Base-by-base conservation (phyloP, 2,888 invertebrate species). In the Deilephila porcellus region DNA sequence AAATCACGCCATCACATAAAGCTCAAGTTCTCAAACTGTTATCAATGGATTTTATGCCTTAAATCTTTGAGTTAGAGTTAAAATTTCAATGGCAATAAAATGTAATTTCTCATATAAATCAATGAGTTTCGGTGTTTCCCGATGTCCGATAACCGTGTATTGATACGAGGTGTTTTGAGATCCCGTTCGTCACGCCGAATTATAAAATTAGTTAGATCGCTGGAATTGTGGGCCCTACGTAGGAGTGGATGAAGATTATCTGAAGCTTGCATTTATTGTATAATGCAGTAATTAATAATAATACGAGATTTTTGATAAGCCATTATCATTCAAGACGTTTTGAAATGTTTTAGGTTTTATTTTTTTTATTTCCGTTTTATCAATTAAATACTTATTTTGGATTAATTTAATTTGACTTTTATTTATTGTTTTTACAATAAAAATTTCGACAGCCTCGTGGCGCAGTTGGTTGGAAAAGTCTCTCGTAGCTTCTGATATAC, bases 141-240 rank as follows among this genome's bases (percentile, higher is more conserved):
- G 87, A 86, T 86, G 83, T 80, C 82, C 80, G 86, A 87, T 86
- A 87, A 85, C 86, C 85, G 79, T 81, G 81, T 86, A 87, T 86
- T 86, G 86, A 86, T 86, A 86, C 83, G 77, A 87, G 86, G 86
- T 87, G 86, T 87, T 86, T 86, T 86, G 86, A 86, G 83, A 82
- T 85, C 86, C 86, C 84, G 81, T 86, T 79, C 84, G 86, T 87
- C 86, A 87, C 86, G 82, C 83, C 76, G 84, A 75, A 82, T 86
- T 87, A 85, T 80, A 83, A 80, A 81, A 84, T 84, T 85, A 82
- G 83, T 81, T 79, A 82, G 78, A 82, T 81, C 78, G 29, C 76
- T 77, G 76, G 78, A 78, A 83, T 81, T 78, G 72, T 74, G 63
- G 77, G 76, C 71, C 74, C 73, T 71, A 74, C 73, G 79, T 70